Evolutionary conservation across 1,140 invertebrate genomes (phyloP).

Genomic region (Procambarus virginalis): DNA sequence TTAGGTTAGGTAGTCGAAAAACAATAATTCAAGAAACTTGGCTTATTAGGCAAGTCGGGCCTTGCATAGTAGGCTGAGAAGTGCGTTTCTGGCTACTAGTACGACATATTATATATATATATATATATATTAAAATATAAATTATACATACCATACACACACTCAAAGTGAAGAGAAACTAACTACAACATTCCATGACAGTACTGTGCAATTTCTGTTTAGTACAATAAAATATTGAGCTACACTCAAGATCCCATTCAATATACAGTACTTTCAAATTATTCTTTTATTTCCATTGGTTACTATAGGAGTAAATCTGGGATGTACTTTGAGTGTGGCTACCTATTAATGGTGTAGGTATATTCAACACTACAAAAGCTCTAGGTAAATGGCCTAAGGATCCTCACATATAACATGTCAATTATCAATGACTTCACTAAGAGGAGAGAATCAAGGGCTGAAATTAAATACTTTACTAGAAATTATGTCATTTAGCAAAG

Average conservation of each 20-base stretch:
- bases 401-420: constrained; percentile 39
- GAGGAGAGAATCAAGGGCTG: constrained; percentile 4
- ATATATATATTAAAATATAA: too few relatives aligned
- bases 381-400: constrained; percentile 52
- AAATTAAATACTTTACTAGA: constrained; percentile 1
- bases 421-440: constrained; percentile 9
- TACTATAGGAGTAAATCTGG: neutral
- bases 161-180: constrained; percentile 4
- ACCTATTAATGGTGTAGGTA: constrained; percentile 12
- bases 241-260: constrained; percentile 11
- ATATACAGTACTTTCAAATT: too few relatives aligned
- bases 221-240: constrained; percentile 1
- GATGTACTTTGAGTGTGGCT: constrained; percentile 35
- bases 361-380: constrained; percentile 35
- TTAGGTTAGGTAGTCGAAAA: too few relatives aligned
- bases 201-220: constrained; percentile 24
- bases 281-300: too few relatives aligned
- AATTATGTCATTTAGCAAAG: constrained; percentile 19
- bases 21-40: too few relatives aligned
- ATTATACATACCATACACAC: too few relatives aligned
- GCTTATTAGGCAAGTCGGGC: too few relatives aligned
- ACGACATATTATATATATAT: too few relatives aligned
- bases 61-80: too few relatives aligned
- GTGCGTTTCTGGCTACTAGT: too few relatives aligned
- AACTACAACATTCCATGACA: constrained; percentile 47